Evolutionary conservation across 2,888 invertebrate species (phyloP), one percentile per base, ranked within the genome.

Genomic region (Ctenicera cuprea): DNA sequence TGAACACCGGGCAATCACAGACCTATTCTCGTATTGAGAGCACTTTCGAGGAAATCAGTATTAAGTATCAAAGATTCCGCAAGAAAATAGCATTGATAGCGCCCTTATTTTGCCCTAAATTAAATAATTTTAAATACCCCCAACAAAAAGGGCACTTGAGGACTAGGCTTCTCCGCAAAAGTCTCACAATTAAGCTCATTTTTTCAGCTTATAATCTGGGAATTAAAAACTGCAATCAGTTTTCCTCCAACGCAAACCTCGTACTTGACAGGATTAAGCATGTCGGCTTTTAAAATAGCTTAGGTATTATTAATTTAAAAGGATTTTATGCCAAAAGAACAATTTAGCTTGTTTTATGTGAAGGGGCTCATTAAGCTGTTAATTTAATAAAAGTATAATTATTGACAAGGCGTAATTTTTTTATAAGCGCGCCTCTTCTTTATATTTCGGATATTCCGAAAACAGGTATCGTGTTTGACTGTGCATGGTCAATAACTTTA

Each of bases 1-100:
- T 86, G 86, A 86, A 86, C 86, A 84, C 83, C 81, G 80, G 80
- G 85, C 86, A 86, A 86, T 86, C 86, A 86, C 85, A 84, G 82
- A 82, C 82, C 86, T 83, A 86, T 86, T 86, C 85, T 85, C 81
- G 83, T 82, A 84, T 84, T 82, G 84, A 84, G 83, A 83, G 84
- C 85, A 85, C 83, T 85, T 83, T 82, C 78, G 81, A 80, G 76
- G 83, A 84, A 85, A 84, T 84, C 83, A 84, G 83, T 83, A 84
- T 85, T 84, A 84, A 76, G 67, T 67, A 71, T 66, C 64, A 41
- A 18, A 16, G 59, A 66, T 62, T 57, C 67, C 12, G 14, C 11
- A 18, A 50, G 70, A 74, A 74, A 70, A 65, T 43, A 71, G 52
- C 65, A 67, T 45, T 61, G 41, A 54, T 54, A 33, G n/a, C 22